Evolutionary conservation across 2,797 vertebrate genomes (phyloP), one percentile per base, ranked within the genome.

Genomic region (Tokudaia tokunoshimensis): DNA sequence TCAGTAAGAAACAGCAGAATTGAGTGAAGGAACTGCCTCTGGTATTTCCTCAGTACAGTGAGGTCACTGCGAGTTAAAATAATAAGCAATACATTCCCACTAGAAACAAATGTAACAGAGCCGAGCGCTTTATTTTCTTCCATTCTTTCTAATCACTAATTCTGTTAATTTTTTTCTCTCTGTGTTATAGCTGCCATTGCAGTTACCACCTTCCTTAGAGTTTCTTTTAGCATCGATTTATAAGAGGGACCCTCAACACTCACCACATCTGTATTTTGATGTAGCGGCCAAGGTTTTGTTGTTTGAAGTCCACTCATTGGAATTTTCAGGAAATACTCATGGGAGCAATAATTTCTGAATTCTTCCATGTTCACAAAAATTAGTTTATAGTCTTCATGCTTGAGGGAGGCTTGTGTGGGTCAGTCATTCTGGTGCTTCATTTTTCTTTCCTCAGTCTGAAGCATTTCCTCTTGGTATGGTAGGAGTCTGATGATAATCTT

Each of bases 281-380:
- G 6, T 61, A 11, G 31, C 12, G 50, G 8, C 34, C 22, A 70
- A 9, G 3, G 26, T 50, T 88, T 74, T 82, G 6, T 91, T 88
- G 19, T 50, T 50, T 74, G 20, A 80, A 79, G 50, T 75, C 72
- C 15, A 52, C 31, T 65, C 13, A 65, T 63, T 85, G 85, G 52
- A 63, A 93, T 88, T 93, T 93, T 41, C 11, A 89, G 26, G 8
- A 84, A 88, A 52, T 74, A n/a, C 15, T 65, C n/a, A 47, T 4
- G 31, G 19, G 47, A 94, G 17, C 31, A 80, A 80, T 57, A 57
- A 65, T 63, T 95, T 92, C 14, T 92, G 6, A 80, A 92, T 80
- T 85, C 37, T 81, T 92, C 5, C 17, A 34, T 41, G 19, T 34
- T 67, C 26, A 85, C 63, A 67, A 90, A 91, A 63, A 15, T 47